Evolutionary conservation across 2,797 vertebrate species (phyloP).

Genomic region (Mormyrus hasselquistii): DNA sequence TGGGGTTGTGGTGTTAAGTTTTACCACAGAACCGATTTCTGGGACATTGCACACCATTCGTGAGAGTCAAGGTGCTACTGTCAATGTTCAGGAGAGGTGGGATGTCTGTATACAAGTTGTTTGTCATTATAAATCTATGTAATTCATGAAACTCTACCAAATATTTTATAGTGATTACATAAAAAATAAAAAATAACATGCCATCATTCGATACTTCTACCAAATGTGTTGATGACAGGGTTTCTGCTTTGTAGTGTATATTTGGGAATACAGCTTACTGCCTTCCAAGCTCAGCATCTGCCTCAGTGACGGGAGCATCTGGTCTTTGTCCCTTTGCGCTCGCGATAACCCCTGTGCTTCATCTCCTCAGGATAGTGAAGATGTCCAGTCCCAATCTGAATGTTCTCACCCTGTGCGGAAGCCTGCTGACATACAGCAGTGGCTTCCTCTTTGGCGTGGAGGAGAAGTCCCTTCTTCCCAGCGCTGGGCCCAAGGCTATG

Average conservation of each 20-base stretch:
- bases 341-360: neutral
- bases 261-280: neutral
- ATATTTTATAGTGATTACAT: neutral
- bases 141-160: neutral
- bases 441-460: slow-evolving; percentile 83
- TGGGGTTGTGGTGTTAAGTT: neutral
- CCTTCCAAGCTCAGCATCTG: neutral
- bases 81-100: neutral
- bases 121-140: neutral
- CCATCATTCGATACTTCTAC: neutral
- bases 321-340: neutral
- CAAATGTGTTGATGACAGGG: neutral
- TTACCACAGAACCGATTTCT: neutral
- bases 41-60: neutral
- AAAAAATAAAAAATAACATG: neutral
- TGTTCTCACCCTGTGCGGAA: slow-evolving; percentile 81
- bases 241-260: neutral
- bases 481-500: slow-evolving; percentile 59
- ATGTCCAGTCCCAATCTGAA: slow-evolving; percentile 99
- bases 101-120: neutral
- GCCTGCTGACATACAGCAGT: slow-evolving; percentile 79
- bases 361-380: slow-evolving; percentile 84
- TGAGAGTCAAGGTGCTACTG: neutral
- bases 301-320: neutral
- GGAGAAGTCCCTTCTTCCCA: slow-evolving; percentile 49